Percentiles rank a stretch among this genome's conserved stretches.
Evolutionary conservation across 2,797 vertebrate genomes (phyloP).

Genomic region (Argya squamiceps): DNA sequence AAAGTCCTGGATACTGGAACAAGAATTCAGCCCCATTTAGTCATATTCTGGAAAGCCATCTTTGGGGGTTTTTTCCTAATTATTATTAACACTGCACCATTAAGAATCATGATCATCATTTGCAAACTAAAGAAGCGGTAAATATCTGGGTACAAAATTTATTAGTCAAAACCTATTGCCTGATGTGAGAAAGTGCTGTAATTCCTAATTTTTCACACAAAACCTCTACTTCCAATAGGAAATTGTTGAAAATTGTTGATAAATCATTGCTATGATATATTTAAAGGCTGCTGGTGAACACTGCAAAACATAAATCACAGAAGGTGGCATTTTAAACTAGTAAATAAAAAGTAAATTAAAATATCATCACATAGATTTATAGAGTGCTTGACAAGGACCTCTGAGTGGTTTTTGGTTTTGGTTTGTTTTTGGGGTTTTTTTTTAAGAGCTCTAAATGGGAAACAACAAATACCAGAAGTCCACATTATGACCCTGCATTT

Average conservation of each 20-base stretch:
- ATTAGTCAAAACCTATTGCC: neutral
- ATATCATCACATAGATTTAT: constrained; percentile 27
- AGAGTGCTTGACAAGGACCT: constrained; percentile 2
- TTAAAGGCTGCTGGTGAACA: constrained; percentile 39
- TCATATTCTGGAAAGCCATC: neutral
- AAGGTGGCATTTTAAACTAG: constrained; percentile 18
- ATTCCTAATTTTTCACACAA: constrained; percentile 24
- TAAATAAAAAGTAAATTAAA: constrained; percentile 60
- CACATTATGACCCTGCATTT: neutral
- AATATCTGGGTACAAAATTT: constrained; percentile 15
- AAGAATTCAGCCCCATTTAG: neutral
- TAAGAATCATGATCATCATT: constrained; percentile 19
- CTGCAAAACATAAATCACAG: constrained; percentile 16
- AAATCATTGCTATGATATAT: constrained; percentile 38
- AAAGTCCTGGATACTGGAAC: neutral
- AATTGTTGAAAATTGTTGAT: constrained; percentile 12
- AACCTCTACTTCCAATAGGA: neutral
- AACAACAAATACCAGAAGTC: neutral
- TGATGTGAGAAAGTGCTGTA: neutral
- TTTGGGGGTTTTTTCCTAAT: neutral
- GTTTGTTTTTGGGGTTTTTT: neutral
- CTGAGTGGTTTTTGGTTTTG: neutral
- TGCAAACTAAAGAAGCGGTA: constrained; percentile 12
- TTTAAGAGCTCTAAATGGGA: neutral
- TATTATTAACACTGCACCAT: neutral